Evolutionary conservation across 2,797 vertebrate species (phyloP).

Genomic region (Hirundo rustica): DNA sequence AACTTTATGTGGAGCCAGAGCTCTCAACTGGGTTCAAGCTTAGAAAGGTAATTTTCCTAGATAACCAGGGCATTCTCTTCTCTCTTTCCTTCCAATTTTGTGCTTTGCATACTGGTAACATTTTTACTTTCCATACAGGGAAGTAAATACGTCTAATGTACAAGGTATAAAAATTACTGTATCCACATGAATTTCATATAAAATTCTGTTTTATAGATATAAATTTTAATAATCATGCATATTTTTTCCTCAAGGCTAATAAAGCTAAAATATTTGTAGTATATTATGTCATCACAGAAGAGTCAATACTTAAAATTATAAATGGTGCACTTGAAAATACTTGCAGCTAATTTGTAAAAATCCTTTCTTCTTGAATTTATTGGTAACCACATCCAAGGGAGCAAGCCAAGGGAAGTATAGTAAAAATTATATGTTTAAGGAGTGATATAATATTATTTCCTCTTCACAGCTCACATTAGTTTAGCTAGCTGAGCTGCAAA

Average conservation of each 20-base stretch:
- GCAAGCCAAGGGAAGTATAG: neutral
- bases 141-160: neutral
- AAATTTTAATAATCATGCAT: neutral
- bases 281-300: neutral
- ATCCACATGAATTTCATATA: neutral
- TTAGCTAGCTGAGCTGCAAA: constrained; percentile 1
- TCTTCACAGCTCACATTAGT: neutral
- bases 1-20: neutral
- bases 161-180: neutral
- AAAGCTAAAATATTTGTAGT: neutral
- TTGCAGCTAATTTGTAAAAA: neutral
- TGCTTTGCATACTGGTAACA: neutral
- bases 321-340: neutral
- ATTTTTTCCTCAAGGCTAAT: neutral
- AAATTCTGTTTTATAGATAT: neutral
- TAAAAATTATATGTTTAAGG: neutral
- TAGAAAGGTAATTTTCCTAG: neutral
- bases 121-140: neutral
- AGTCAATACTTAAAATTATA: neutral
- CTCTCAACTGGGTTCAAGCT: neutral
- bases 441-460: neutral
- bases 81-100: neutral
- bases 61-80: neutral
- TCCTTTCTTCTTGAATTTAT: neutral
- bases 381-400: neutral